These are phyloP conservation scores for Megathymus violae DNA, from an alignment of 1,140 invertebrate genomes.

Conservation along the genomic window DNA sequence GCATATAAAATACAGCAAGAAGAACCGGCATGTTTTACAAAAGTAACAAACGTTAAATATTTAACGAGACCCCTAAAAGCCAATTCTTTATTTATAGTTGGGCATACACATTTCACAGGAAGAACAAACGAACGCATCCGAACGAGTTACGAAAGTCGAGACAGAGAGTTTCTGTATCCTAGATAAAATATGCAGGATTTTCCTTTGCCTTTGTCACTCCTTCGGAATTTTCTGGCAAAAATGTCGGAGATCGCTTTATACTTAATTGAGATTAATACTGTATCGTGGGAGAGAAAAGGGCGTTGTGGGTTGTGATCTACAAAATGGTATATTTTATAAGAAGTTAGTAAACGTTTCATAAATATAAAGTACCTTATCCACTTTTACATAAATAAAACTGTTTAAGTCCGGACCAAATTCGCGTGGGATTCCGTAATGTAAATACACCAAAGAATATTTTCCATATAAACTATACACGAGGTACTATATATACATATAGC, in stretches of 20 bases:
- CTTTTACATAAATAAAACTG: too few species aligned
- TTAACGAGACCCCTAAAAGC: conserved; percentile 22
- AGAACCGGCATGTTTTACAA: conserved; percentile 15
- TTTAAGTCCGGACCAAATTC: too few species aligned
- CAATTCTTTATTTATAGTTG: conserved; percentile 28
- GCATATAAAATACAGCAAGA: conserved; percentile 24
- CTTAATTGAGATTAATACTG: conserved; percentile 12
- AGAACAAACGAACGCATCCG: conserved; percentile 3
- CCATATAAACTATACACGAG: too few species aligned
- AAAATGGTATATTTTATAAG: neutral
- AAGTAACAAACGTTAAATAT: conserved; percentile 30
- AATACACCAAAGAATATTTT: too few species aligned
- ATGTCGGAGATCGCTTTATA: neutral
- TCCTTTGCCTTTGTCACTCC: conserved; percentile 6
- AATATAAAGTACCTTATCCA: too few species aligned
- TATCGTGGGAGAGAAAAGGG: neutral
- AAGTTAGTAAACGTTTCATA: too few species aligned
- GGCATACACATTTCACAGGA: conserved; percentile 15
- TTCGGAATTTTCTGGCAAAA: conserved; percentile 1
- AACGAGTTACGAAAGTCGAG: conserved; percentile 10
- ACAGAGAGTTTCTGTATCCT: conserved; percentile 19
- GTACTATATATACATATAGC: too few species aligned
- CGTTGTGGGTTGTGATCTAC: neutral
- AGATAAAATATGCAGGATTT: conserved; percentile 30
- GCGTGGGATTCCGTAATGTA: too few species aligned